Conservation (phyloP, 2,888 invertebrate species). For the Drosophila dives region DNA sequence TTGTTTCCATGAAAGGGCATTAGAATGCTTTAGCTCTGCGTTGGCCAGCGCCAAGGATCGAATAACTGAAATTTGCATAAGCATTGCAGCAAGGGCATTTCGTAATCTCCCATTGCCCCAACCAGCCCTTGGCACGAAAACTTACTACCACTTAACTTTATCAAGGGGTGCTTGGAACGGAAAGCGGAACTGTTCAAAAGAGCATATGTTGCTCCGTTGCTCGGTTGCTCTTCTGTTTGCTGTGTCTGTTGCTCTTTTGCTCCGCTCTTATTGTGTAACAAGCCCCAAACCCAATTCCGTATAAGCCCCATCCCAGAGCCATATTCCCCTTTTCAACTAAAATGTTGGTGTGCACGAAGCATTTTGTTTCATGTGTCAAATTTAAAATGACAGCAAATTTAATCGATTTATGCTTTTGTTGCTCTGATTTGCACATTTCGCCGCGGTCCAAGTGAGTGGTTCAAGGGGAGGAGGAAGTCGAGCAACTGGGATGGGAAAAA, state of each 20-base stretch:
- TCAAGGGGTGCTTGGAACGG: constrained; percentile 31
- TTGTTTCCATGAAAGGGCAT: constrained; percentile 19
- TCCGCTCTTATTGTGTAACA: constrained; percentile 49
- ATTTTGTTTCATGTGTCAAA: constrained; percentile 80
- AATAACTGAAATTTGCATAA: constrained; percentile 68
- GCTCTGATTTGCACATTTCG: constrained; percentile 43
- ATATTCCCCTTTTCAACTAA: constrained; percentile 8
- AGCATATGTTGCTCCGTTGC: constrained; percentile 37
- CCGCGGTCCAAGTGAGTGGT: constrained; percentile 6
- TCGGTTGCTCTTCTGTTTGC: constrained; percentile 14
- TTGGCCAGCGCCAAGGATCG: constrained; percentile 45
- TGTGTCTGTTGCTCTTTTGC: constrained; percentile 6
- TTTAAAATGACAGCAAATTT: constrained; percentile 82
- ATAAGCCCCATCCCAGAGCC: constrained; percentile 15
- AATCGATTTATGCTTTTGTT: constrained; percentile 81
- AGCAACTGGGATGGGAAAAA: constrained; percentile 9
- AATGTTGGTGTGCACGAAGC: constrained; percentile 18
- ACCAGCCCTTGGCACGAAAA: background rate
- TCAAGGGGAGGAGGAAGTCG: background rate
- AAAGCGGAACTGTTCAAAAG: constrained; percentile 31
- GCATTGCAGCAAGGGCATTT: constrained; percentile 46
- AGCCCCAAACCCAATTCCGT: constrained; percentile 17
- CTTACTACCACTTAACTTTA: constrained; percentile 11
- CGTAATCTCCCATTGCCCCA: background rate
- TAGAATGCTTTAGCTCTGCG: background rate